Evolutionary conservation across 2,113 vertebrate species (phyloP), one percentile per base, ranked within the genome.

Genomic region (Catharus bicknelli): DNA sequence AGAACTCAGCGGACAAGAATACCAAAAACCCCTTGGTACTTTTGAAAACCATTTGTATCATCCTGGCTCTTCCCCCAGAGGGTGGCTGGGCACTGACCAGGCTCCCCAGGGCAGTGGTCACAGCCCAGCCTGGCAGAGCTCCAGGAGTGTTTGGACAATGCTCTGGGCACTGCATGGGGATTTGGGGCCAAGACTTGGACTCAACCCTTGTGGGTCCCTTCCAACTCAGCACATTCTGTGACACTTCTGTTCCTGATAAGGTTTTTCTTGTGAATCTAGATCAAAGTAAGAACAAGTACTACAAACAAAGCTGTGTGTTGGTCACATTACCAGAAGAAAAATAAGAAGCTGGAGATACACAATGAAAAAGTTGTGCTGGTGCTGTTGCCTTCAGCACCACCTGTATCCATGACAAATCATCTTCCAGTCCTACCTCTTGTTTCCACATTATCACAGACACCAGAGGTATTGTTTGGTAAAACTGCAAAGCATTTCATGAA

Each of bases 101-200:
- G n/a, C 3, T 82, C 47, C 53, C 32, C 38, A 61, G 45, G 61
- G n/a, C 27, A n/a, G 38, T 29, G 53, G 16, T 10, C 27, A 21
- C 38, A 74, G 47, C 38, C 13, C 27, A 66, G 29, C 29, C 38
- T 75, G 47, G 1, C 45, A 81, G 59, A 75, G 40, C 25, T 54
- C 61, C 4, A 1, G 54, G 20, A 26, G 11, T 0, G 2, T 54
- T 61, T 54, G 62, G 54, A 30, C 13, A 74, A 40, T 1, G 1
- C 9, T 30, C 40, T 40, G 0, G 5, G 29, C 13, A 26, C 40
- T 40, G 25, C 26, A 10, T 20, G 13, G 4, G 11, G 51, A 27
- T 53, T 58, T 58, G 63, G 38, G 38, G 38, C 38, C 38, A 38
- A 17, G 7, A 16, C 1, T 38, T n/a, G 15, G 32, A n/a, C 13